These are phyloP conservation scores for Pogonomyrmex californicus DNA, from an alignment of 1,140 invertebrate genomes.

Conservation along the genomic window DNA sequence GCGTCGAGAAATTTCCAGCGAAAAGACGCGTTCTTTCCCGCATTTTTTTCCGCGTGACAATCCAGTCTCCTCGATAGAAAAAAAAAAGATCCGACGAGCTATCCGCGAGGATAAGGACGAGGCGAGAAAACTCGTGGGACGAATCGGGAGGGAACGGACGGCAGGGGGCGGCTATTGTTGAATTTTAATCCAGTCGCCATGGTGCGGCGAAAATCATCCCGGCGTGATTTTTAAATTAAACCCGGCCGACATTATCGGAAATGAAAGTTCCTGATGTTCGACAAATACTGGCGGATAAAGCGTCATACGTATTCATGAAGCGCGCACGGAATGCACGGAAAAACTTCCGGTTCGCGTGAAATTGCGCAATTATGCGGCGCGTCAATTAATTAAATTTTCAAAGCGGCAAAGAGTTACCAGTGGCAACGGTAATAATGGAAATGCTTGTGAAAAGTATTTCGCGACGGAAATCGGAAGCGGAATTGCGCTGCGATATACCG, in stretches of 20 bases:
- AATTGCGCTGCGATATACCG: not conserved
- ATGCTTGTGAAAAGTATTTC: not conserved
- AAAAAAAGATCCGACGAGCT: constrained; percentile 35
- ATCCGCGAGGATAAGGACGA: constrained; percentile 8
- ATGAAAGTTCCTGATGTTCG: constrained; percentile 57
- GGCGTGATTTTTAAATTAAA: constrained; percentile 61
- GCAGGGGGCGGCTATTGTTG: not conserved
- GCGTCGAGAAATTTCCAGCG: not conserved
- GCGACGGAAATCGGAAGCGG: not conserved
- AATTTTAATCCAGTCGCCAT: constrained; percentile 43
- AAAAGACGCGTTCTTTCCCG: not conserved
- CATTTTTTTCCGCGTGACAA: not conserved
- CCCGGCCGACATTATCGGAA: constrained; percentile 42
- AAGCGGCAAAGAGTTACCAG: not conserved
- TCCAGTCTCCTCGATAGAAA: not conserved
- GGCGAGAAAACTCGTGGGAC: not conserved
- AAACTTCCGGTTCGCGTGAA: constrained; percentile 14
- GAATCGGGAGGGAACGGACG: not conserved
- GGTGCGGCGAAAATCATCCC: constrained; percentile 35
- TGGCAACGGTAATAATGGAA: not conserved
- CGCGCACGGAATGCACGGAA: constrained; percentile 6
- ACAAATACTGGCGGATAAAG: constrained; percentile 44
- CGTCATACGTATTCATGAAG: constrained; percentile 49
- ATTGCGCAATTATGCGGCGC: not conserved
- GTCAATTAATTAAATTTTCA: constrained; percentile 35